Conservation (phyloP, 2,797 vertebrate species). For the Ataeniobius toweri region DNA sequence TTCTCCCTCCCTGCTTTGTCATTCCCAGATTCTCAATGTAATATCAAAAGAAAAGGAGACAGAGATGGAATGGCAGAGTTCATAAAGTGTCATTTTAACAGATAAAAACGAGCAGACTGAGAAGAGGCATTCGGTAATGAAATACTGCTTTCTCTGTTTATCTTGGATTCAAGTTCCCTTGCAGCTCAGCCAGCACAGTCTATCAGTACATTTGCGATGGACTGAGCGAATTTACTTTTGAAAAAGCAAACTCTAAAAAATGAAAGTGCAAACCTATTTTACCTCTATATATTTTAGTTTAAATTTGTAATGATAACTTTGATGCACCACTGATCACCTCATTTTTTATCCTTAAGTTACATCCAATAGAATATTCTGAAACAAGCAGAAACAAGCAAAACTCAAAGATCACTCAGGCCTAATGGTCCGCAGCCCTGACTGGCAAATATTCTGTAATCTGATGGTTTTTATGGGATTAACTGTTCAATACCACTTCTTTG, state of each 20-base stretch:
- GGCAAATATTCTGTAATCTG: conserved; percentile 74
- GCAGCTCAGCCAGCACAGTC: conserved; percentile 5
- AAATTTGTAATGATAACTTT: not conserved
- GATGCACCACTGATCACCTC: not conserved
- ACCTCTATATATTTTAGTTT: not conserved
- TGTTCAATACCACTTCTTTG: conserved; percentile 75
- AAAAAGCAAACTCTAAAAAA: not conserved
- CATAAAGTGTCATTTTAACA: conserved; percentile 41
- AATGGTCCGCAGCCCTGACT: conserved; percentile 71
- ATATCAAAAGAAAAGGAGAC: conserved; percentile 24
- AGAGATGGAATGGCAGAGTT: conserved; percentile 27
- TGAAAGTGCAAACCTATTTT: not conserved
- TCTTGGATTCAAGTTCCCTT: conserved; percentile 25
- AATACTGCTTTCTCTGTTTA: conserved; percentile 39
- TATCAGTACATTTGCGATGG: conserved; percentile 32
- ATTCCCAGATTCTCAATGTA: conserved; percentile 25
- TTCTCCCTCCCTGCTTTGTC: conserved; percentile 26
- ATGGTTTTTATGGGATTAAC: conserved; percentile 76
- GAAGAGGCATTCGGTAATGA: conserved; percentile 47
- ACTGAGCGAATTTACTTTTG: conserved; percentile 13
- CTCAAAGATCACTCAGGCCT: conserved; percentile 66
- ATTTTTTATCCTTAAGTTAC: not conserved
- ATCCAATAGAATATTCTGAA: conserved; percentile 1
- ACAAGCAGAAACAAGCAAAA: conserved; percentile 41
- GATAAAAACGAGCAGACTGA: conserved; percentile 24